These are phyloP conservation scores for Lymantria monacha DNA, from an alignment of 2,888 invertebrate genomes.

Conservation along the genomic window DNA sequence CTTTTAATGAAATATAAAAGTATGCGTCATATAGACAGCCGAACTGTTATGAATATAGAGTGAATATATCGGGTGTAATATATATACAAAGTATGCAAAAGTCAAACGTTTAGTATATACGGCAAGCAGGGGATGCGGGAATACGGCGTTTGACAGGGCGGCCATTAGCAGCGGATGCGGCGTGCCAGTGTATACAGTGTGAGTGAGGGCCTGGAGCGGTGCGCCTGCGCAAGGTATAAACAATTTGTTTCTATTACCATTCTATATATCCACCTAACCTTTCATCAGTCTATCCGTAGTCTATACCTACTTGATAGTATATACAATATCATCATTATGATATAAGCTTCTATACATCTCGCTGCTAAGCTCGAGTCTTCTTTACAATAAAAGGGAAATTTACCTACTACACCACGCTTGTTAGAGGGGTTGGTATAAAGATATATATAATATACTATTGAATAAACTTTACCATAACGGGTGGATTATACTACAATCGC, in stretches of 20 bases:
- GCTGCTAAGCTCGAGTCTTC: too few species aligned
- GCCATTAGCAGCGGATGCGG: constrained; percentile 67
- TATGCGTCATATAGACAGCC: constrained; percentile 27
- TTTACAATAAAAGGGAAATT: too few species aligned
- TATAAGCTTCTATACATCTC: too few species aligned
- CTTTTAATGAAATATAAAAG: constrained; percentile 19
- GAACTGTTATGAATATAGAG: constrained; percentile 16
- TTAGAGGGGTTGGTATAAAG: too few species aligned
- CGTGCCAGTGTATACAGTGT: constrained; percentile 77
- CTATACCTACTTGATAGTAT: too few species aligned
- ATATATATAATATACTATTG: too few species aligned
- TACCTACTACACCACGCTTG: too few species aligned
- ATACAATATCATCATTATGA: too few species aligned
- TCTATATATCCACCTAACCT: not conserved
- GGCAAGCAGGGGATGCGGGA: constrained; percentile 46
- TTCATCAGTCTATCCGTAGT: not conserved
- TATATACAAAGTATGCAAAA: constrained; percentile 27
- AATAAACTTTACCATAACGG: too few species aligned
- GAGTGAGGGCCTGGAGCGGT: constrained; percentile 78
- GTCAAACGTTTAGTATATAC: constrained; percentile 31
- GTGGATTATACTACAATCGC: too few species aligned
- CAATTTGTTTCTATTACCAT: not conserved
- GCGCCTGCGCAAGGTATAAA: constrained; percentile 66
- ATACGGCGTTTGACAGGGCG: constrained; percentile 58
- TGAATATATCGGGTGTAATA: constrained; percentile 9